Percentiles rank a stretch among this genome's conserved stretches.
phyloP scores from a whole-genome alignment of 1,140 invertebrate genomes.

The Lithobius niger region DNA sequence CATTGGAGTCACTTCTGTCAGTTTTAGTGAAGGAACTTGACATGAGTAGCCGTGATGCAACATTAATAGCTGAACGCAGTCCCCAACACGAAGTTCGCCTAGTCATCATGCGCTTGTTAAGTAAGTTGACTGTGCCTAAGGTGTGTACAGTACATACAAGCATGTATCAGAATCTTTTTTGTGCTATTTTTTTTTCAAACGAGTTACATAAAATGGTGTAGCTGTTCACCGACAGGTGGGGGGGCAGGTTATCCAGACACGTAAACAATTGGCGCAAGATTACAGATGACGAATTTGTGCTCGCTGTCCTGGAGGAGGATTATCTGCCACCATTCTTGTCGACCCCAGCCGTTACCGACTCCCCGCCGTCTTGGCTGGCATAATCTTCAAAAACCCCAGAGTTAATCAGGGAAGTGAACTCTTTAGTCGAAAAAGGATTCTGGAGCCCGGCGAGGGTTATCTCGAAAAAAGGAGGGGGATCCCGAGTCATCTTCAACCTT shows the following conservation, averaged over 20 bases:
- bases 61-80: slow-evolving; percentile 37
- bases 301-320: too few species aligned
- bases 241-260: neutral
- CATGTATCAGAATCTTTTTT: slow-evolving; percentile 23
- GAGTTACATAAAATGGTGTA: neutral
- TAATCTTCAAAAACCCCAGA: too few species aligned
- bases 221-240: neutral
- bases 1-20: slow-evolving; percentile 57
- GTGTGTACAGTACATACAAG: neutral
- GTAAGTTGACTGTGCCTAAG: slow-evolving; percentile 32
- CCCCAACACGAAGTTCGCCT: slow-evolving; percentile 66
- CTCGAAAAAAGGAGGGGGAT: too few species aligned
- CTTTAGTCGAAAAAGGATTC: too few species aligned
- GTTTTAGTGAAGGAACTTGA: slow-evolving; percentile 63
- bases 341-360: too few species aligned
- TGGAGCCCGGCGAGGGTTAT: too few species aligned
- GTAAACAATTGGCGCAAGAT: too few species aligned
- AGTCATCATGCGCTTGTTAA: slow-evolving; percentile 67
- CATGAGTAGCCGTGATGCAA: slow-evolving; percentile 40
- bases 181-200: neutral
- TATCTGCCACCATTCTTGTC: too few species aligned
- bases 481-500: too few species aligned
- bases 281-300: too few species aligned
- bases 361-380: too few species aligned
- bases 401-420: too few species aligned